A percentile compares a stretch with the other conserved stretches of the same genome.
phyloP scores from a whole-genome alignment of 2,113 vertebrate genomes.

The Daphoenositta chrysoptera region DNA sequence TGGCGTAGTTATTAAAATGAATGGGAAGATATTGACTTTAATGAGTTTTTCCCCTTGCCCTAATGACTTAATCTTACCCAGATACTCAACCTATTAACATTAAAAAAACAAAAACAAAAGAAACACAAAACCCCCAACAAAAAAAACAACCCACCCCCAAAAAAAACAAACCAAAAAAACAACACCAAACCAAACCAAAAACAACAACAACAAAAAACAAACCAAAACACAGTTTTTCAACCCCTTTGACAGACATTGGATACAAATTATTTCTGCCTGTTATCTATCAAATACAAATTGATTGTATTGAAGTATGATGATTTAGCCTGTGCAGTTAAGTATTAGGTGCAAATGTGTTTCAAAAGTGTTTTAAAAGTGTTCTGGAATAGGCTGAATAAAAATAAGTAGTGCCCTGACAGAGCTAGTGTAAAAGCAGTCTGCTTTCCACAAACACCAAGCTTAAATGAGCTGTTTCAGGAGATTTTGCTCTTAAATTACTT shows the following conservation, averaged over 20 bases:
- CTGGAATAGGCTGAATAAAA: not conserved
- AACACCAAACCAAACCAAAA: not conserved
- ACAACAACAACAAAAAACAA: not conserved
- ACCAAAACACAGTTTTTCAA: not conserved
- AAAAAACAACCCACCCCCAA: not conserved
- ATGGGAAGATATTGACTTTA: not conserved
- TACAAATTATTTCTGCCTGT: not conserved
- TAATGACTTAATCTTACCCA: not conserved
- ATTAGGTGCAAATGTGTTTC: not conserved
- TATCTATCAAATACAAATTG: not conserved
- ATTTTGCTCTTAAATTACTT: not conserved
- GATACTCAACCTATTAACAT: not conserved
- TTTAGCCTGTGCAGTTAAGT: not conserved
- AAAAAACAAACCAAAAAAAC: not conserved
- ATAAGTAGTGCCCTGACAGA: not conserved
- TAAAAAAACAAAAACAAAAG: not conserved
- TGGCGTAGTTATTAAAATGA: not conserved
- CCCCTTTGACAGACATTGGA: not conserved
- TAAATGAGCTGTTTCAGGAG: not conserved
- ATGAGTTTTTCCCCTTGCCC: not conserved
- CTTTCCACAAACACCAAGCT: not conserved
- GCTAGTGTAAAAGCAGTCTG: not conserved
- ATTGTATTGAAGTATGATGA: not conserved
- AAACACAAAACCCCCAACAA: not conserved
- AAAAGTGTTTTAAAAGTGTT: not conserved